Conservation (phyloP, 2,797 vertebrate genomes). For the Typhlichthys eigenmanni region DNA sequence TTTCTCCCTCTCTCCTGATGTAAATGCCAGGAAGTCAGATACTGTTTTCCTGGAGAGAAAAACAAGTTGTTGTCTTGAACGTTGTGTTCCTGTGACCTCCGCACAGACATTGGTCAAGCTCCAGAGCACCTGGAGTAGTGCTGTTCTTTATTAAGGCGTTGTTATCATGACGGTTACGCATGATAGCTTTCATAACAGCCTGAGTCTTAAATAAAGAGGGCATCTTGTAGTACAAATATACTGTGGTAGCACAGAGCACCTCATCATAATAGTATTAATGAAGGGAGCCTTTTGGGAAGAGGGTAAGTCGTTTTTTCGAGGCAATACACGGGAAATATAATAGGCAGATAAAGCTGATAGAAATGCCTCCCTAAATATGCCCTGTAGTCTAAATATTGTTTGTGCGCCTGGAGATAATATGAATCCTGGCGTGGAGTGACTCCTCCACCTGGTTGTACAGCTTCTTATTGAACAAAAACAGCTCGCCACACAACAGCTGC, state of each 20-base stretch:
- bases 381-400: slow-evolving; percentile 30
- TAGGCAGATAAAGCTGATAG: slow-evolving; percentile 42
- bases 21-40: slow-evolving; percentile 72
- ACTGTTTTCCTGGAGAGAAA: slow-evolving; percentile 76
- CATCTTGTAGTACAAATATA: slow-evolving; percentile 22
- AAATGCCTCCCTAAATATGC: slow-evolving; percentile 49
- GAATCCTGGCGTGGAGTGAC: slow-evolving; percentile 39
- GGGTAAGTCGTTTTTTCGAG: slow-evolving; percentile 37
- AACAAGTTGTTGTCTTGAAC: slow-evolving; percentile 70
- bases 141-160: slow-evolving; percentile 37
- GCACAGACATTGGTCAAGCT: slow-evolving; percentile 59
- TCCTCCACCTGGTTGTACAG: slow-evolving; percentile 43
- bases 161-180: slow-evolving; percentile 52
- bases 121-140: slow-evolving; percentile 57
- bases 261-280: slow-evolving; percentile 54
- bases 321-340: slow-evolving; percentile 54
- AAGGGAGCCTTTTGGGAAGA: slow-evolving; percentile 38
- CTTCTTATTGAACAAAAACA: slow-evolving; percentile 49
- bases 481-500: slow-evolving; percentile 45
- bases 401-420: slow-evolving; percentile 41
- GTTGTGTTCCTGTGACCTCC: slow-evolving; percentile 61
- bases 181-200: slow-evolving; percentile 34
- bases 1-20: slow-evolving; percentile 58
- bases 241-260: slow-evolving; percentile 21
- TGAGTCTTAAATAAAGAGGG: slow-evolving; percentile 35